Evolutionary conservation across 2,113 vertebrate genomes (phyloP).

Genomic region (Syrrhaptes paradoxus): DNA sequence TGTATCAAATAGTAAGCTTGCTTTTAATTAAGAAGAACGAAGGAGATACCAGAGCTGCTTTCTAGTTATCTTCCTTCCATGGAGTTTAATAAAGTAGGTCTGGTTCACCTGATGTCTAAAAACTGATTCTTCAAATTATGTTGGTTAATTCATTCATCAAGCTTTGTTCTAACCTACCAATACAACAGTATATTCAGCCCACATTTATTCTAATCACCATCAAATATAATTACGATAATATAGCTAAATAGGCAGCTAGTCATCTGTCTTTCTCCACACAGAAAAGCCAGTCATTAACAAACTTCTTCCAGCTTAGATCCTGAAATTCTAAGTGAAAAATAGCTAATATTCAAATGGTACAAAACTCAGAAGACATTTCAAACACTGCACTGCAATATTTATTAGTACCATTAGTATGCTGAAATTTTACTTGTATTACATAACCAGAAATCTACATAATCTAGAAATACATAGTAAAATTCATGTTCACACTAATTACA

Average conservation of each 20-base stretch:
- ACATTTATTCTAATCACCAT: neutral
- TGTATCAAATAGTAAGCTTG: neutral
- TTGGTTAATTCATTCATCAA: neutral
- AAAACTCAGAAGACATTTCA: neutral
- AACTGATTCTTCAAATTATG: neutral
- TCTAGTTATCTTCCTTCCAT: neutral
- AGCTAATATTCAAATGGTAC: neutral
- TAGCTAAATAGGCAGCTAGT: neutral
- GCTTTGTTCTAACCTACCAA: neutral
- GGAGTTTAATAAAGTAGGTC: neutral
- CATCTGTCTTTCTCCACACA: neutral
- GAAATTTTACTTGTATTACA: neutral
- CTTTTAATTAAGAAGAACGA: neutral
- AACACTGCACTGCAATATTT: neutral
- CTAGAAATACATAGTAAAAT: neutral
- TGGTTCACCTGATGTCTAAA: neutral
- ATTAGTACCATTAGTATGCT: neutral
- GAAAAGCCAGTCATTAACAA: neutral
- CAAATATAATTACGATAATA: neutral
- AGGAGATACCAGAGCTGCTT: neutral
- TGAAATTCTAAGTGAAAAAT: neutral
- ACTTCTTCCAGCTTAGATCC: neutral
- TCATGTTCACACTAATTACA: neutral
- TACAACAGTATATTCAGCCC: neutral
- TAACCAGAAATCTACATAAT: neutral